Conservation (phyloP, 2,888 invertebrate species). For the Cephus runcator region DNA sequence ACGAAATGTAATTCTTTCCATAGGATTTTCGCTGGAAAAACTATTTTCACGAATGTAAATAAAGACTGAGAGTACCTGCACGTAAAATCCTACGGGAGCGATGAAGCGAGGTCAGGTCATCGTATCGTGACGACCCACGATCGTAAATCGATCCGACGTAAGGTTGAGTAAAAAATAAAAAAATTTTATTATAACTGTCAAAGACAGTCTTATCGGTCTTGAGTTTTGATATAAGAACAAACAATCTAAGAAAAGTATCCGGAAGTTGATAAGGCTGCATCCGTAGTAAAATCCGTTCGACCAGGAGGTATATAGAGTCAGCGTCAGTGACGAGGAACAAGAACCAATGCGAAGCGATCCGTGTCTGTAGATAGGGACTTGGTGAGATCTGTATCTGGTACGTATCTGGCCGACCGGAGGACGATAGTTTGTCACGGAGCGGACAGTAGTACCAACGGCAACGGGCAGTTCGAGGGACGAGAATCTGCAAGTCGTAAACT, state of each 20-base stretch:
- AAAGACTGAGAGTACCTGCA: background rate
- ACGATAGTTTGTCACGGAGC: background rate
- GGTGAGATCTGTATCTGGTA: background rate
- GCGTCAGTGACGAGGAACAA: background rate
- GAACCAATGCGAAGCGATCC: background rate
- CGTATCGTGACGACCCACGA: background rate
- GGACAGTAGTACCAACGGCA: background rate
- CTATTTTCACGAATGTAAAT: background rate
- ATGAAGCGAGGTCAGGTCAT: background rate
- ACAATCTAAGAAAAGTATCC: background rate
- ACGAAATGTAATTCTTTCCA: background rate
- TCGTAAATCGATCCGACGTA: background rate
- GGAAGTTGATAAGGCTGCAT: background rate
- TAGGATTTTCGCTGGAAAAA: background rate
- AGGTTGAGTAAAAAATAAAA: background rate
- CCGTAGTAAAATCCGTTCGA: background rate
- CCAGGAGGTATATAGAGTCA: background rate
- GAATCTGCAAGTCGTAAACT: constrained; percentile 27
- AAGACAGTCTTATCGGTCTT: background rate
- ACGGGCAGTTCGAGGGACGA: background rate
- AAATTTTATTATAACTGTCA: background rate
- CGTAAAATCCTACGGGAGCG: background rate
- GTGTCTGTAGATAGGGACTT: background rate
- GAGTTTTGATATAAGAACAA: background rate
- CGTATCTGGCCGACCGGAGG: background rate